Evolutionary conservation across 2,113 vertebrate genomes (phyloP).

Genomic region (Aegotheles bennettii): DNA sequence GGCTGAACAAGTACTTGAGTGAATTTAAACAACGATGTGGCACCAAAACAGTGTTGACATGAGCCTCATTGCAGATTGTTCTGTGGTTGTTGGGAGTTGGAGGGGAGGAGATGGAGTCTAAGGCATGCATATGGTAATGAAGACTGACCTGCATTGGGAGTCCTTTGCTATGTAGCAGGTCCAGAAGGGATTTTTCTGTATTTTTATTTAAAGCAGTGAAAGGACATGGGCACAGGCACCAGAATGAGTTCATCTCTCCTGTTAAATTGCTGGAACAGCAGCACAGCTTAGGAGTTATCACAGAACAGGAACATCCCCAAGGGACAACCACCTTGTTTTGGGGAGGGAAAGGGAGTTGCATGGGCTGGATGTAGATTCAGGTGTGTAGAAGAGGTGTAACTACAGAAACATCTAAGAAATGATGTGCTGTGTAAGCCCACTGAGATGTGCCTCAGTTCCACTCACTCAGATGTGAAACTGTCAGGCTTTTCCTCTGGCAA

Average conservation of each 20-base stretch:
- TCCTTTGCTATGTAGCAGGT: not conserved
- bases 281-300: not conserved
- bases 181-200: not conserved
- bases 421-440: not conserved
- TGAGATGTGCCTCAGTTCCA: not conserved
- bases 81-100: not conserved
- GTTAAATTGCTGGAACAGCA: not conserved
- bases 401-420: not conserved
- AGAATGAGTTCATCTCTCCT: rapidly evolving
- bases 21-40: rapidly evolving
- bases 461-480: not conserved
- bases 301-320: not conserved
- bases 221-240: not conserved
- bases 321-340: not conserved
- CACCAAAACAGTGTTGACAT: not conserved
- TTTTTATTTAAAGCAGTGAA: not conserved
- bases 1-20: not conserved
- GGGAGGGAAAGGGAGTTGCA: not conserved
- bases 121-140: not conserved
- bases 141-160: not conserved
- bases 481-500: not conserved
- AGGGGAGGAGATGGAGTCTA: not conserved
- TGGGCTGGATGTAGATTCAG: not conserved
- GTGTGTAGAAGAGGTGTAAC: not conserved
- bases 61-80: not conserved